Evolutionary conservation across 2,113 vertebrate species (phyloP), one percentile per base, ranked within the genome.

Genomic region (Formicarius rufipectus): DNA sequence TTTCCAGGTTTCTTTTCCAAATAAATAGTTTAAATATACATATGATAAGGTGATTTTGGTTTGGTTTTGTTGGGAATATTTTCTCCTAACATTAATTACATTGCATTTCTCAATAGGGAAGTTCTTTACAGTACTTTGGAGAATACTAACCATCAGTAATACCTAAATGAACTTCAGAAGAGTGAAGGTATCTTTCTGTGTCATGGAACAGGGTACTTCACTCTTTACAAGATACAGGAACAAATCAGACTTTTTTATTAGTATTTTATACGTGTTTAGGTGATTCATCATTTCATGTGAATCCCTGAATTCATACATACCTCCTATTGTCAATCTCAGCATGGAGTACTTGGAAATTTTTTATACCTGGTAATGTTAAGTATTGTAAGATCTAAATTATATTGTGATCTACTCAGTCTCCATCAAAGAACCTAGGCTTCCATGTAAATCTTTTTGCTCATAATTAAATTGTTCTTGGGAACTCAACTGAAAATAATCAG

Each of bases 201-300:
- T 8, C 33, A 19, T 10, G 13, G 18, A 59, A 73, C 0, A 2
- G 12, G 22, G 4, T 15, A 24, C 17, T 35, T 53, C 2, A 7
- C 10, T 47, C 15, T 62, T 45, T 83, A 15, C 28, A 82, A 67
- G 31, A 18, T 47, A 13, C 16, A 47, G 11, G 27, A 74, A 25
- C 27, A 64, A 73, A 19, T 24, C 35, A 81, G 12, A 28, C 24
- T 66, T 81, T 42, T 31, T 55, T 37, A 25, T 8, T 55, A 53
- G 9, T 20, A 37, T 67, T 76, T 83, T 24, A 15, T 30, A 5
- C 11, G 7, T 17, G 8, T 27, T 83, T 40, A 33, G 39, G 31
- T 58, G n/a, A 47, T 52, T 67, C 31, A 9, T 15, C 16, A 50
- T 42, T 66, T 37, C 44, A 5, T 16, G 22, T n/a, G 50, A 79